Base-by-base conservation (phyloP, 2,113 vertebrate species). In the Oceanites oceanicus region DNA sequence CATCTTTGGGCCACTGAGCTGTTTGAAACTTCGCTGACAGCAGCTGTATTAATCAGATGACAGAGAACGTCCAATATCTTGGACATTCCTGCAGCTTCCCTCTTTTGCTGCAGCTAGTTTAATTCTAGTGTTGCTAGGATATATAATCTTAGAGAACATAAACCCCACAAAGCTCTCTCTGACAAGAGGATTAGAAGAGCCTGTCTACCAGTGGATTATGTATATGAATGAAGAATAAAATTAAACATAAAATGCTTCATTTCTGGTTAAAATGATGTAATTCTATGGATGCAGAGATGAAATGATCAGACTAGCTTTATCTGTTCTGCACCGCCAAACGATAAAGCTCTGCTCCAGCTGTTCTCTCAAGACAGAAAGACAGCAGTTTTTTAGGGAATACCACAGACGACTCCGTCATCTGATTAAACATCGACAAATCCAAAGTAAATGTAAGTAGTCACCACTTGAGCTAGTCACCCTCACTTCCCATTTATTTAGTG, bases 51-150 rank as follows among this genome's bases (percentile, higher is more conserved):
- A 63, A 76, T 52, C 53, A 86, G 86, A 40, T 26, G 4, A 59
- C 3, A 4, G 55, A 15, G 8, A 89, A 85, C 14, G 14, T 34
- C 70, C 36, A 34, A 2, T 47, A 73, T 18, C 32, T 68, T 63
- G 70, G 84, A 63, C 61, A 68, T 81, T 75, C 27, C 52, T 80
- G 47, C 38, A 89, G 68, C 80, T 94, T 78, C 16, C 44, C 30
- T 78, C 19, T 65, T 86, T 78, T 4, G 9, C 44, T 62, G 76
- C 65, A 94, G 68, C 61, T 81, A 67, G 68, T 56, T 92, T 94
- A 94, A 96, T 87, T 94, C 92, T 89, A 79, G 42, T 87, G 95
- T 95, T 96, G 96, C 97, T 96, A 96, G 95, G 95, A 94, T 95
- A 94, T 94, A 68, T 88, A 63, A 61, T 81, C 91, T 94, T 87